phyloP scores from a whole-genome alignment of 92 coral and sea anemone species.

The Paragorgia papillata region DNA sequence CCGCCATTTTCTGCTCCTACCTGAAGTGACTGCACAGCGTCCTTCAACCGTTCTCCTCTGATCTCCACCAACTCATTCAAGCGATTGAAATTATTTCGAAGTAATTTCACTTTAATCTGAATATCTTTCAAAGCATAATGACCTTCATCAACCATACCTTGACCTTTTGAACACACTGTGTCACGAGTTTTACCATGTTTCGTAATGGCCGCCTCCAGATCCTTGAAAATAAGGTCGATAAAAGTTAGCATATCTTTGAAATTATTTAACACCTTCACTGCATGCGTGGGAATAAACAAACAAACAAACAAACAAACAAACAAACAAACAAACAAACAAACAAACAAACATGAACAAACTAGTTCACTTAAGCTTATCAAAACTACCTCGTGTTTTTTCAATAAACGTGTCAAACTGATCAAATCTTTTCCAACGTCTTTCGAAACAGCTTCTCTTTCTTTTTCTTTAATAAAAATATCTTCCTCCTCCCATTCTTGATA shows the following conservation, averaged over 20 bases:
- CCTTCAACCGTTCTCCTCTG: constrained; percentile 87
- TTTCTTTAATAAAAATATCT: constrained; percentile 87
- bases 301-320: too few species aligned
- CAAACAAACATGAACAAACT: not conserved
- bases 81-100: constrained; percentile 82
- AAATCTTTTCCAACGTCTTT: constrained; percentile 95
- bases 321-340: too few species aligned
- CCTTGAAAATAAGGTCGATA: too few species aligned
- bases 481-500: constrained; percentile 93
- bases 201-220: constrained; percentile 75
- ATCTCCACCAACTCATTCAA: constrained; percentile 73
- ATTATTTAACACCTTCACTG: too few species aligned
- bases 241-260: too few species aligned
- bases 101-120: constrained; percentile 83
- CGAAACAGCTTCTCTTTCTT: constrained; percentile 77
- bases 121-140: constrained; percentile 93
- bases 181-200: constrained; percentile 84
- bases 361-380: too few species aligned
- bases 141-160: constrained; percentile 72
- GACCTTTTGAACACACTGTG: constrained; percentile 81
- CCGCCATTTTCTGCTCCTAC: constrained; percentile 36
- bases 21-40: constrained; percentile 93
- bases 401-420: constrained; percentile 85
- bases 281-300: too few species aligned
- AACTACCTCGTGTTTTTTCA: constrained; percentile 85